phyloP scores from a whole-genome alignment of 2,797 vertebrate genomes.

The Neopelma chrysocephalum region DNA sequence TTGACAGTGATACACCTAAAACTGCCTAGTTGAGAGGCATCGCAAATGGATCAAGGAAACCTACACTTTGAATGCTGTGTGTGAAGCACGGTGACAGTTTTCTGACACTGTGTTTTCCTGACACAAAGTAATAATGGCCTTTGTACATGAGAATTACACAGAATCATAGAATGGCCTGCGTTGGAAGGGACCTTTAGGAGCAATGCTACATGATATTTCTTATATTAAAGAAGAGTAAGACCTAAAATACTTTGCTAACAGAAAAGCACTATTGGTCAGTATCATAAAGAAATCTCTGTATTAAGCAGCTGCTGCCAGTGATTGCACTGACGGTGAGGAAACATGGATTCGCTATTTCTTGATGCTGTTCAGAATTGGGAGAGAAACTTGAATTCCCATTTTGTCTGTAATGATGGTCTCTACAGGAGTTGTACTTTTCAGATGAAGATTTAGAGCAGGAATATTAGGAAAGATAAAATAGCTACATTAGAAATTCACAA shows the following conservation, averaged over 20 bases:
- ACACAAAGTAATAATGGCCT: not conserved
- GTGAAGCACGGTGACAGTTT: not conserved
- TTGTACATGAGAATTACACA: not conserved
- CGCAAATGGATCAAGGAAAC: not conserved
- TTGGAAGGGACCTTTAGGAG: not conserved
- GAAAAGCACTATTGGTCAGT: not conserved
- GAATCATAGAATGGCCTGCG: not conserved
- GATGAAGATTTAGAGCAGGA: not conserved
- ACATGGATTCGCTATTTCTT: not conserved
- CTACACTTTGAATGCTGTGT: not conserved
- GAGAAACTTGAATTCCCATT: not conserved
- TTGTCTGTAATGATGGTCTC: not conserved
- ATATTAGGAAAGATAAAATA: not conserved
- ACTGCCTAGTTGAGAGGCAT: not conserved
- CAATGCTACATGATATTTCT: not conserved
- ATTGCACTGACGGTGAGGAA: not conserved
- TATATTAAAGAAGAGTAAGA: not conserved
- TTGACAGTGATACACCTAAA: not conserved
- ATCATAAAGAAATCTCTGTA: not conserved
- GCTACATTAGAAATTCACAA: not conserved
- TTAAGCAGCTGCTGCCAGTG: not conserved
- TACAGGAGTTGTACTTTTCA: not conserved
- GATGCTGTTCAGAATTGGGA: not conserved
- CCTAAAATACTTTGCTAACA: not conserved
- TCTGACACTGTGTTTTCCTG: not conserved